Evolutionary conservation across 2,888 invertebrate species (phyloP), one percentile per base, ranked within the genome.

Genomic region (Erannis defoliaria): DNA sequence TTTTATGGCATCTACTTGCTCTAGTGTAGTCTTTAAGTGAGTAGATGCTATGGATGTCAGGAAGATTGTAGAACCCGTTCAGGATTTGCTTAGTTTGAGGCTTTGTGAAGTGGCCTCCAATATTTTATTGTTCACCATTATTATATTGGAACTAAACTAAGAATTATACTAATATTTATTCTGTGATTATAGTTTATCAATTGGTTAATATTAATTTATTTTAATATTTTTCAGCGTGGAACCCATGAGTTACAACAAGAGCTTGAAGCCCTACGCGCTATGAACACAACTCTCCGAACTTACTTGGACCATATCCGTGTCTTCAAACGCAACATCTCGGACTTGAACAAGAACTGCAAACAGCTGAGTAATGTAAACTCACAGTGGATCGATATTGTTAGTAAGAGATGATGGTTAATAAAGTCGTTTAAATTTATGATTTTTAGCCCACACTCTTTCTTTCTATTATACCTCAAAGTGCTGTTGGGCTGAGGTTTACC

Each of bases 281-380:
- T 91, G 66, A 90, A 88, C 55, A 82, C 66, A 26, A 81, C 82
- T 38, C 75, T 93, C 1, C 72, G 71, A 40, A 73, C 77, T 0
- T 89, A 88, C 55, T 63, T 93, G 14, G 82, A 85, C 4, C 77
- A 85, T 56, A 63, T 93, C 0, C 69, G 76, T 16, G 53, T 55
- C 0, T 86, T 88, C 35, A 87, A 84, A 56, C 82, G 77, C 12
- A 85, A 84, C 45, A 55, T 93, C 1, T 45, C 68, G 0, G 62
- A 70, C 1, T 74, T 89, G 49, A 81, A 86, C 8, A 72, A 77
- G 0, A 93, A 90, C 53, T 85, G 76, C 14, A 76, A 76, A 14
- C 76, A 88, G 16, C 72, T 93, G 0, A 72, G 62, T 0, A 85
- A 87, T 73, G 81, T 89, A 0, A 92, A 93, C 38, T 64, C 66